phyloP scores from a whole-genome alignment of 2,888 invertebrate genomes.

The Exocentrus adspersus region DNA sequence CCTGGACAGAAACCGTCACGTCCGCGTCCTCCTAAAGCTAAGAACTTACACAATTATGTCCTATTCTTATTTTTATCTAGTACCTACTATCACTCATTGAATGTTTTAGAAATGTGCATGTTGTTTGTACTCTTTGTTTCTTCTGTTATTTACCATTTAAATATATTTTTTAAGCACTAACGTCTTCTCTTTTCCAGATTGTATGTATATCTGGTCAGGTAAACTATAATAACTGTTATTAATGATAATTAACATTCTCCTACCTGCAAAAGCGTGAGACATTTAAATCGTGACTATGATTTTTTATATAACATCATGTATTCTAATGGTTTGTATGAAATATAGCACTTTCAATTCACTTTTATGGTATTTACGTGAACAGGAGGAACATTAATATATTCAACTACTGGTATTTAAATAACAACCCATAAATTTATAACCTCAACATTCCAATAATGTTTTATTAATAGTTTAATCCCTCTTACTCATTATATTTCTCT shows the following conservation, averaged over 20 bases:
- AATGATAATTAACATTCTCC: constrained; percentile 20
- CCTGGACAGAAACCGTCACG: too few species aligned
- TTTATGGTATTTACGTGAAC: constrained; percentile 29
- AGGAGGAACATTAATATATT: constrained; percentile 15
- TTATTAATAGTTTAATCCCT: constrained; percentile 41
- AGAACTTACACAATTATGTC: too few species aligned
- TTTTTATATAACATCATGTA: constrained; percentile 6
- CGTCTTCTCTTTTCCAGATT: too few species aligned
- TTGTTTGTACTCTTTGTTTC: too few species aligned
- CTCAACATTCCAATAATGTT: constrained; percentile 40
- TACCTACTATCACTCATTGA: too few species aligned
- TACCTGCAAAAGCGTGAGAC: constrained; percentile 25
- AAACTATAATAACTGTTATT: constrained; percentile 10
- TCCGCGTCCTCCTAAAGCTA: too few species aligned
- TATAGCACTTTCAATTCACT: constrained; percentile 13
- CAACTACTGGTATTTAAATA: constrained; percentile 50
- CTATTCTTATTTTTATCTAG: too few species aligned
- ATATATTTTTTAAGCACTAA: too few species aligned
- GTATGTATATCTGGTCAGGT: neutral
- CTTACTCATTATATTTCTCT: constrained; percentile 26
- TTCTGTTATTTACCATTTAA: too few species aligned
- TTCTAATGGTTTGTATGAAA: constrained; percentile 21
- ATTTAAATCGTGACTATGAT: neutral
- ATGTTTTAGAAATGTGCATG: too few species aligned
- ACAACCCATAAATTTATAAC: constrained; percentile 43